Percentiles rank a stretch among this genome's conserved stretches.
These are phyloP conservation scores for Sialis lutaria DNA, from an alignment of 2,888 invertebrate species.

Conservation along the genomic window DNA sequence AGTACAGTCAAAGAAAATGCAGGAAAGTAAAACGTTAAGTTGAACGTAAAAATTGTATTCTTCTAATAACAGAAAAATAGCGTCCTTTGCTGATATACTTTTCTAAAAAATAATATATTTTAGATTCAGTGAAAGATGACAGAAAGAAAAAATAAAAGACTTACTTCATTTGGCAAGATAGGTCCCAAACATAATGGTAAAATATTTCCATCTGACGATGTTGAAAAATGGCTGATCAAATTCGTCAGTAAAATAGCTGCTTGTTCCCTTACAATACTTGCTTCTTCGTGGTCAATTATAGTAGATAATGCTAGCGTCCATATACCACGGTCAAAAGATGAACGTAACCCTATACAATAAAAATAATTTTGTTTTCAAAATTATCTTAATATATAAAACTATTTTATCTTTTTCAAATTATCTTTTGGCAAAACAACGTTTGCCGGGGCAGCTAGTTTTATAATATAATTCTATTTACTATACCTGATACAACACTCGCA, in stretches of 20 bases:
- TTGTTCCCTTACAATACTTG: constrained; percentile 34
- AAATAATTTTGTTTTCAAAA: too few relatives aligned
- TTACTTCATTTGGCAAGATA: constrained; percentile 11
- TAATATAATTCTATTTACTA: constrained; percentile 2
- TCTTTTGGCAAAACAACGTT: too few relatives aligned
- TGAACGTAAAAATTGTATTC: constrained; percentile 17
- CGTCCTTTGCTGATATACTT: constrained; percentile 1
- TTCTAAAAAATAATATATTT: neutral
- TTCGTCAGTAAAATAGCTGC: constrained; percentile 32
- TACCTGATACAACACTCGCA: constrained; percentile 20
- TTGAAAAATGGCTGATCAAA: constrained; percentile 19
- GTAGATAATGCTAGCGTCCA: constrained; percentile 21
- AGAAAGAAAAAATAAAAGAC: neutral
- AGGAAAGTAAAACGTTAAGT: too few relatives aligned
- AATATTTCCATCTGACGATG: constrained; percentile 1
- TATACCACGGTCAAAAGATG: constrained; percentile 15
- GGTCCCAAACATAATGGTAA: constrained; percentile 9
- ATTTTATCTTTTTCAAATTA: too few relatives aligned
- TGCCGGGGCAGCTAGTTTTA: too few relatives aligned
- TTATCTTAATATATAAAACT: too few relatives aligned
- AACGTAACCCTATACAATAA: neutral
- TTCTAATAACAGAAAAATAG: constrained; percentile 14
- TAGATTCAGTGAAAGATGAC: neutral
- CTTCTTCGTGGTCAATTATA: constrained; percentile 29
- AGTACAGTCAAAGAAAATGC: too few relatives aligned